Percentiles rank a stretch among this genome's conserved stretches.
Evolutionary conservation across 2,888 invertebrate genomes (phyloP).

Genomic region (Quadroppia sp.): DNA sequence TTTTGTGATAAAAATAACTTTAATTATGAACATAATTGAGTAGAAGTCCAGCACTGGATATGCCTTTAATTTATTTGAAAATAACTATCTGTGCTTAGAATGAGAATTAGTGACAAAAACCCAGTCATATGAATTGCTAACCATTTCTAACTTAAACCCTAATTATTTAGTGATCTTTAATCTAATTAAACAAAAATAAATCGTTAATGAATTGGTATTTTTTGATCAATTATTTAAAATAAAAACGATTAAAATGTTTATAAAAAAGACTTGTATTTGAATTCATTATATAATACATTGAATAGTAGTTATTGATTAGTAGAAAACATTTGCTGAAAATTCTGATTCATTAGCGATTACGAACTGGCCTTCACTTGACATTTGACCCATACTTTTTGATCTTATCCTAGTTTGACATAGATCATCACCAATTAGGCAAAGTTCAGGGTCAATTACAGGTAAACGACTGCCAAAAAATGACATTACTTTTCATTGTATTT

Average conservation of each 20-base stretch:
- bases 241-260: too few species aligned
- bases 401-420: constrained; percentile 25
- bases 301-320: too few species aligned
- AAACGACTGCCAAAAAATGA: background rate
- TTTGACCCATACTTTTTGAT: background rate
- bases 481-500: background rate
- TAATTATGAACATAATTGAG: background rate
- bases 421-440: constrained; percentile 22
- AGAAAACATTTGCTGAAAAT: background rate
- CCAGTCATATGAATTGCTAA: too few species aligned
- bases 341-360: background rate
- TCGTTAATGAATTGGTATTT: background rate
- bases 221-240: background rate
- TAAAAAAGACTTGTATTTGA: too few species aligned
- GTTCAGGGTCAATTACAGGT: constrained; percentile 21
- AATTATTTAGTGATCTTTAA: background rate
- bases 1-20: too few species aligned
- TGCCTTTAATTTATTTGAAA: background rate
- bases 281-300: too few species aligned
- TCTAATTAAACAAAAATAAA: background rate
- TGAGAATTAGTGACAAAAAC: background rate
- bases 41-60: background rate
- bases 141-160: constrained; percentile 10
- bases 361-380: constrained; percentile 4
- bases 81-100: background rate